Evolutionary conservation across 2,888 invertebrate species (phyloP), one percentile per base, ranked within the genome.

Genomic region (Amphipyra tragopoginis): DNA sequence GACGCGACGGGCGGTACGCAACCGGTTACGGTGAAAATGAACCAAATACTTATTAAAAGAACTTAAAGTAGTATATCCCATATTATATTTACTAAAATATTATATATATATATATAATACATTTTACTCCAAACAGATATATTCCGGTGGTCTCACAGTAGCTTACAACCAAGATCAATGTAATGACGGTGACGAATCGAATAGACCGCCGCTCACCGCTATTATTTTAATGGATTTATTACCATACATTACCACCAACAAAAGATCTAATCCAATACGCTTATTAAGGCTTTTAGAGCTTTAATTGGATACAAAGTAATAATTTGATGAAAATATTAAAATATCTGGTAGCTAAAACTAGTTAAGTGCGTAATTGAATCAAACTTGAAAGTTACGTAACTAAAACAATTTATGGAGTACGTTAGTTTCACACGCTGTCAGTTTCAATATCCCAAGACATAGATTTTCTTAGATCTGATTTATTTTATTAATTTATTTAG

Each of bases 161-260:
- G 81, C 82, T 75, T 80, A 80, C 77, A 5, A 73, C 72, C 75
- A 72, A 83, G 85, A 85, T 85, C 86, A 74, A 75, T 84, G 81
- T 91, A 90, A 93, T 89, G 86, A 86, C 91, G 85, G 86, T 90
- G 90, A 92, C 92, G 91, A 93, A 93, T 93, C 84, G 83, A 80
- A 82, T 58, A 53, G 63, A 79, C 85, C 77, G 81, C 87, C 83
- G 85, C 86, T 84, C 83, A 82, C 84, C 75, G 83, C 86, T 82
- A 90, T 91, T 88, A 90, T 86, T 84, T 85, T 90, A 92, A 91
- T 92, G 88, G 86, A 86, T 92, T 92, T 90, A 91, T 90, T 88
- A 87, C 88, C 75, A 69, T 85, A 78, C 72, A 78, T 80, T 75
- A 85, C 83, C 82, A 81, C 85, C 85, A 84, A 88, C 86, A 87